Evolutionary conservation across 2,888 invertebrate genomes (phyloP).

Genomic region (Scaptomyza caliginosa): DNA sequence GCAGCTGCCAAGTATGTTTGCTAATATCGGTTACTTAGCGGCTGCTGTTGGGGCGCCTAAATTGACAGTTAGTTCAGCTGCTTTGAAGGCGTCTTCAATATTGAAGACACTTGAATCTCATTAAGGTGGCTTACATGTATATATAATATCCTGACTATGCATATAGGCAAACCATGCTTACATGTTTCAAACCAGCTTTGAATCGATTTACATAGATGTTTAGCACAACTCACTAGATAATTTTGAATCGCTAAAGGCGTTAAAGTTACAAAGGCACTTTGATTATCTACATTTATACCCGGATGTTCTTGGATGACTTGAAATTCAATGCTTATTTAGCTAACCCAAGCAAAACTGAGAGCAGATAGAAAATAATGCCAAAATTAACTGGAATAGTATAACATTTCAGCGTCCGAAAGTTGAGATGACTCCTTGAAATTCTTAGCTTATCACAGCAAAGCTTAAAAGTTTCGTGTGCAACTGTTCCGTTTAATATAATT

Average conservation of each 20-base stretch:
- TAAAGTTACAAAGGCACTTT: background rate
- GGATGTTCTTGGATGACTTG: slow-evolving; percentile 1
- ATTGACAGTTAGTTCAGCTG: slow-evolving; percentile 10
- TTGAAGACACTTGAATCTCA: background rate
- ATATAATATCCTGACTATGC: background rate
- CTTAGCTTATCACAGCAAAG: slow-evolving; percentile 21
- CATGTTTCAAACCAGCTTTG: background rate
- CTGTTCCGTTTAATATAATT: slow-evolving; percentile 55
- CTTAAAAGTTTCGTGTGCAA: slow-evolving; percentile 32
- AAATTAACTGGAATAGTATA: slow-evolving; percentile 26
- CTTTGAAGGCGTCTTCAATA: background rate
- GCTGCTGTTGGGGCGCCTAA: slow-evolving; percentile 12
- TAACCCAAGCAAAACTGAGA: background rate
- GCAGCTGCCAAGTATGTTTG: slow-evolving; percentile 41
- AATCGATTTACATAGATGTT: background rate
- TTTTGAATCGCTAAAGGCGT: background rate
- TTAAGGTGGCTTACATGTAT: background rate
- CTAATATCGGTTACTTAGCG: slow-evolving; percentile 44
- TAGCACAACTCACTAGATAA: background rate
- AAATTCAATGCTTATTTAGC: slow-evolving; percentile 25
- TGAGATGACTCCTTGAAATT: slow-evolving; percentile 31
- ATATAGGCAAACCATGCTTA: background rate
- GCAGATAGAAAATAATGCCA: slow-evolving; percentile 15
- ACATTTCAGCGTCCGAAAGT: slow-evolving; percentile 23
- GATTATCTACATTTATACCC: background rate